These are phyloP conservation scores for Acrossocheilus wenchowensis DNA, from an alignment of 2,797 vertebrate genomes.

Conservation along the genomic window DNA sequence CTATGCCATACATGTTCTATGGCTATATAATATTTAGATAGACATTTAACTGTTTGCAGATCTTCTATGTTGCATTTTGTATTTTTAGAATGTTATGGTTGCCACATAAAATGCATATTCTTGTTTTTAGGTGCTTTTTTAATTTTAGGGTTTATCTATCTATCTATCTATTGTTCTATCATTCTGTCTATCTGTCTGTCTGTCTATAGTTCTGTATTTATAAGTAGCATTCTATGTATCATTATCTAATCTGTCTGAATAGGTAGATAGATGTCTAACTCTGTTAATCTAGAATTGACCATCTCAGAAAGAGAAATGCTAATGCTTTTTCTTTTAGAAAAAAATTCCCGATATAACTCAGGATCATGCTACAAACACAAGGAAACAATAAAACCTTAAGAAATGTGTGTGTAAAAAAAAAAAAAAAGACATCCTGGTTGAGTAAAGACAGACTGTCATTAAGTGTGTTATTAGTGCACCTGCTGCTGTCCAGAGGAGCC, in stretches of 20 bases:
- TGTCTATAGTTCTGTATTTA: neutral
- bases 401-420: neutral
- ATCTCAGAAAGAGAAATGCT: neutral
- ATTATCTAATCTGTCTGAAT: neutral
- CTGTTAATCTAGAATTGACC: neutral
- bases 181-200: neutral
- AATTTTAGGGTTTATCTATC: neutral
- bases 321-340: neutral
- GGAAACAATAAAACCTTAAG: neutral
- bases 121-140: neutral
- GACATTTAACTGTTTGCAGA: neutral
- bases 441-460: conserved; percentile 35
- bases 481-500: conserved; percentile 39
- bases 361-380: neutral
- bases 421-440: neutral
- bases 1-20: neutral
- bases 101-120: neutral
- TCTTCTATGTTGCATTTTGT: neutral
- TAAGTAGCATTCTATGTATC: neutral
- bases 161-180: neutral
- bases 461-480: conserved; percentile 55
- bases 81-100: neutral
- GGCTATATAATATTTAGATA: neutral
- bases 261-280: neutral
- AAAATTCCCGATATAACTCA: neutral